These are phyloP conservation scores for Chelonia mydas DNA, from an alignment of 2,797 vertebrate genomes.

Conservation along the genomic window DNA sequence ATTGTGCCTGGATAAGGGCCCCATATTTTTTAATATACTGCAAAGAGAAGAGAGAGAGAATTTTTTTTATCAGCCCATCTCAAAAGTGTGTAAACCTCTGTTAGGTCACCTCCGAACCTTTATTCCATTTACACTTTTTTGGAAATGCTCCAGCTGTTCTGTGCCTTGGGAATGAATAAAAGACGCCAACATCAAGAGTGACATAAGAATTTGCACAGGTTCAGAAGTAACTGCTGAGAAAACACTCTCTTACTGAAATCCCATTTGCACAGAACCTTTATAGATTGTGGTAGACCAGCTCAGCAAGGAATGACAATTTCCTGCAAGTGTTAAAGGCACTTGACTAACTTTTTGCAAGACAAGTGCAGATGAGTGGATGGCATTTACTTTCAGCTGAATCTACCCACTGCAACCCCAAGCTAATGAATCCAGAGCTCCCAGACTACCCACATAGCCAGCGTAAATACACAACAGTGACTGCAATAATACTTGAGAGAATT, in stretches of 20 bases:
- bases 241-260: background rate
- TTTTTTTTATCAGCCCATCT: background rate
- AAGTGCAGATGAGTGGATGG: background rate
- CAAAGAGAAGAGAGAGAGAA: background rate
- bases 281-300: rapidly evolving
- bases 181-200: background rate
- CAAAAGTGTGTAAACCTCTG: rapidly evolving
- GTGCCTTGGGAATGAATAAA: background rate
- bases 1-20: too few relatives aligned
- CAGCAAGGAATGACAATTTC: background rate
- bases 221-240: background rate
- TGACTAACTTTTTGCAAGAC: background rate
- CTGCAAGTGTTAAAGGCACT: background rate
- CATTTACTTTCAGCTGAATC: conserved; percentile 13
- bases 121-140: rapidly evolving
- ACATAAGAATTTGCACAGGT: background rate
- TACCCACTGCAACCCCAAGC: background rate
- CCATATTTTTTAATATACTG: background rate
- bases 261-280: background rate
- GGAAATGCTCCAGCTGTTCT: background rate
- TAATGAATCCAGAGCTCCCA: background rate
- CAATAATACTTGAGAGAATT: background rate
- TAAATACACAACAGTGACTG: background rate
- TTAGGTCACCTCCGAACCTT: background rate
- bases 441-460: background rate